Evolutionary conservation across 1,140 invertebrate species (phyloP).

Genomic region (Daktulosphaira vitifoliae): DNA sequence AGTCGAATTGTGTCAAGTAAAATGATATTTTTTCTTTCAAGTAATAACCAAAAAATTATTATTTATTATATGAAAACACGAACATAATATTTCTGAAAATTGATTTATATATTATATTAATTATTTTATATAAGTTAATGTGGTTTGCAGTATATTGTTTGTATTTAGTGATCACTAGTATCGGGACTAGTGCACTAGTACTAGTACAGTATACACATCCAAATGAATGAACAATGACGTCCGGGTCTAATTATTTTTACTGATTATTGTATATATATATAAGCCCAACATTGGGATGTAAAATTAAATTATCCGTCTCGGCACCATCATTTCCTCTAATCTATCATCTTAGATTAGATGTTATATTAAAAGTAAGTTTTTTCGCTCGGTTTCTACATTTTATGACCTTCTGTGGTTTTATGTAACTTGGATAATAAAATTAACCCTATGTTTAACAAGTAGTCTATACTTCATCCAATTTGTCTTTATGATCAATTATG

Average conservation of each 20-base stretch:
- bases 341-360: constrained; percentile 26
- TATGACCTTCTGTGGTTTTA: constrained; percentile 23
- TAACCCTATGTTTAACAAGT: constrained; percentile 21
- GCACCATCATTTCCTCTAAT: constrained; percentile 8
- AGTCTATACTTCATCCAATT: constrained; percentile 15
- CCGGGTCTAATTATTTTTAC: constrained; percentile 14
- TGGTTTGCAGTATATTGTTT: no score
- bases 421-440: constrained; percentile 17
- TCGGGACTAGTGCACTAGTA: no score
- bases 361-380: constrained; percentile 27
- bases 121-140: no score
- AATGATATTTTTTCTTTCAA: no score
- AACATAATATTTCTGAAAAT: no score
- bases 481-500: constrained; percentile 23
- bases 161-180: no score
- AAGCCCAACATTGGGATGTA: not conserved
- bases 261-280: not conserved
- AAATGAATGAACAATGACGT: constrained; percentile 3
- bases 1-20: no score
- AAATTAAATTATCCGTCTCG: constrained; percentile 16
- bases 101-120: no score
- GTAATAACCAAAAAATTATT: no score
- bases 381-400: constrained; percentile 16
- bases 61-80: no score
- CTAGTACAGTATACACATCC: no score